Percentiles rank a stretch among this genome's conserved stretches.
Conservation (phyloP, 2,888 invertebrate species). For the Drosophila setosimentum region DNA sequence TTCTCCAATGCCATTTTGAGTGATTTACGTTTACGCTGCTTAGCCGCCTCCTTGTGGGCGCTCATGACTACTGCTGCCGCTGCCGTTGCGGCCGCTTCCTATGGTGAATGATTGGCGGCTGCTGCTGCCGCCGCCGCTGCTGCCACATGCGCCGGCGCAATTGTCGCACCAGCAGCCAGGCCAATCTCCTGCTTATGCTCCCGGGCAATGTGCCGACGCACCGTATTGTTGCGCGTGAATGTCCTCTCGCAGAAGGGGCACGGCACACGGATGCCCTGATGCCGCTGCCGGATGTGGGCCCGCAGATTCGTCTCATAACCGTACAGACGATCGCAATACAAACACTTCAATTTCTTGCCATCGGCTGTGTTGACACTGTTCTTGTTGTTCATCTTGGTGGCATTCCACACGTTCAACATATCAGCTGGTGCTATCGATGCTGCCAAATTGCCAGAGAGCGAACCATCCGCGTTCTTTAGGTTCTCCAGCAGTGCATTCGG, state of each 20-base stretch:
- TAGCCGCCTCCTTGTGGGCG: slow-evolving; percentile 82
- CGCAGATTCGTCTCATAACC: slow-evolving; percentile 97
- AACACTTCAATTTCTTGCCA: slow-evolving; percentile 96
- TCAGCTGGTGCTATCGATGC: slow-evolving; percentile 86
- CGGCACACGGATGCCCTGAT: slow-evolving; percentile 96
- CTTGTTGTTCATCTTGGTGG: slow-evolving; percentile 89
- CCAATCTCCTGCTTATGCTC: slow-evolving; percentile 91
- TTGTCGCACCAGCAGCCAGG: slow-evolving; percentile 79
- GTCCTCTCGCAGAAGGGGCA: slow-evolving; percentile 96
- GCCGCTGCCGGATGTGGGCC: slow-evolving; percentile 95
- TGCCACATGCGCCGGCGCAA: slow-evolving; percentile 81
- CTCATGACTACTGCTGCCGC: slow-evolving; percentile 84
- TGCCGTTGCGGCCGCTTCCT: slow-evolving; percentile 85
- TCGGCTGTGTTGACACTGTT: slow-evolving; percentile 93
- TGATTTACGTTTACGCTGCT: slow-evolving; percentile 84
- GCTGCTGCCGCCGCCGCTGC: slow-evolving; percentile 82
- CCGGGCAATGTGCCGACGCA: slow-evolving; percentile 94
- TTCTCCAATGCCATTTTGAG: slow-evolving; percentile 83
- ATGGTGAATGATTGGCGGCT: slow-evolving; percentile 85
- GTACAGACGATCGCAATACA: slow-evolving; percentile 96
- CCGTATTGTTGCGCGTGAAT: slow-evolving; percentile 96
- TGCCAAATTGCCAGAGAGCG: slow-evolving; percentile 83
- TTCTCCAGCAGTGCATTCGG: slow-evolving; percentile 85
- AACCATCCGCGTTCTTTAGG: slow-evolving; percentile 82
- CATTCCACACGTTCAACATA: slow-evolving; percentile 87